phyloP scores from a whole-genome alignment of 2,797 vertebrate species.

The Pipistrellus kuhlii region DNA sequence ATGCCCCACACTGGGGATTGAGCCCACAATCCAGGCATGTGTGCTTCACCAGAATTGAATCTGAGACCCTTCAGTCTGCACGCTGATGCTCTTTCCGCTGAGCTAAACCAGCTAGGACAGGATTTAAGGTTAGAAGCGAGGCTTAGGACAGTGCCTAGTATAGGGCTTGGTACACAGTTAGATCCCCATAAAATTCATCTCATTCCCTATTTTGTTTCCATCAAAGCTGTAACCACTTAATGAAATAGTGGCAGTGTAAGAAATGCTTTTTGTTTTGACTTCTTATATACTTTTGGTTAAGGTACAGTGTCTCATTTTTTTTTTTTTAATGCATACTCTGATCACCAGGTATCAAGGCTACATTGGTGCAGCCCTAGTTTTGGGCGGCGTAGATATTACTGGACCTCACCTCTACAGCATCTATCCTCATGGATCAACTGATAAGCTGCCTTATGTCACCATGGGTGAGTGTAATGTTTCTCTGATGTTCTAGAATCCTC shows the following conservation, averaged over 20 bases:
- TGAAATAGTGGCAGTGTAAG: conserved; percentile 2
- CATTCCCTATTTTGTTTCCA: not conserved
- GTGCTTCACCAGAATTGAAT: too few species aligned
- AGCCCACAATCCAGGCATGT: too few species aligned
- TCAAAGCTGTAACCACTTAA: not conserved
- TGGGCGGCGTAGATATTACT: conserved; percentile 95
- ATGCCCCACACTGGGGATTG: too few species aligned
- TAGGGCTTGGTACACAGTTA: not conserved
- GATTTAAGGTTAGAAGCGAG: not conserved
- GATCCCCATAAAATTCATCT: not conserved
- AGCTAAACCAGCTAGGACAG: not conserved
- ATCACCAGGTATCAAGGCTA: conserved; percentile 96
- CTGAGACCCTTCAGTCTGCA: too few species aligned
- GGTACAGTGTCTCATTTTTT: conserved; percentile 52
- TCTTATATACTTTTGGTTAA: conserved; percentile 29
- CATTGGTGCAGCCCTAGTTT: conserved; percentile 96
- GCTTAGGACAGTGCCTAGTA: not conserved
- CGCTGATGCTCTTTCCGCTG: too few species aligned
- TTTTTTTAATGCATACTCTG: fast-evolving
- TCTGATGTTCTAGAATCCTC: conserved; percentile 52
- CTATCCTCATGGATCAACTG: conserved; percentile 98
- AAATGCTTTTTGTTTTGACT: conserved; percentile 38
- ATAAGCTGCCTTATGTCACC: conserved; percentile 98
- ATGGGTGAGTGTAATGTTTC: conserved; percentile 93
- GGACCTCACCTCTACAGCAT: conserved; percentile 98